phyloP scores from a whole-genome alignment of 1,140 invertebrate species.

The Zaprionus gabonicus region DNA sequence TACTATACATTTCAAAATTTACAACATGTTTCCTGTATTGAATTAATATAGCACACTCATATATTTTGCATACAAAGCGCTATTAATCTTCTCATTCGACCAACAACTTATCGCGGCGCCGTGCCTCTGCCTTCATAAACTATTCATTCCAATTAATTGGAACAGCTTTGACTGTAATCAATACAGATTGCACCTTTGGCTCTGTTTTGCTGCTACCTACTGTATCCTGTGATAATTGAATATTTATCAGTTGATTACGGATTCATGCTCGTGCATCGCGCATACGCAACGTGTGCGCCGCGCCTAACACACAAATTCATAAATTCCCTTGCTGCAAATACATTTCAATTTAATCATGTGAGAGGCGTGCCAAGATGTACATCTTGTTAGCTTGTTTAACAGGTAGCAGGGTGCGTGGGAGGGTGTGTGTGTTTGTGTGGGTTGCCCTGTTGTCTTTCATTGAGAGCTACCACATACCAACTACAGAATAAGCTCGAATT shows the following conservation, averaged over 20 bases:
- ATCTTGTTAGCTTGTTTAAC: background rate
- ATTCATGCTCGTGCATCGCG: conserved; percentile 52
- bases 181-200: conserved; percentile 41
- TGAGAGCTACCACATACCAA: conserved; percentile 1
- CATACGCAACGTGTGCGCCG: conserved; percentile 39
- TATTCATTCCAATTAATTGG: conserved; percentile 35
- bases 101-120: background rate
- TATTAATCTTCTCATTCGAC: background rate
- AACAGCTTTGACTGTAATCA: conserved; percentile 16
- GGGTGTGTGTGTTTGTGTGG: background rate
- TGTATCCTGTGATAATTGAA: conserved; percentile 25
- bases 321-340: conserved; percentile 27
- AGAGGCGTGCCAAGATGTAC: conserved; percentile 3
- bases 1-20: background rate
- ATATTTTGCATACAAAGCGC: background rate
- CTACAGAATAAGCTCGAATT: background rate
- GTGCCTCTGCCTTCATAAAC: conserved; percentile 19
- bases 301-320: conserved; percentile 36
- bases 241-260: conserved; percentile 57
- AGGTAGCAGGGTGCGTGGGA: background rate
- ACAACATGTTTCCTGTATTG: background rate
- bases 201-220: background rate
- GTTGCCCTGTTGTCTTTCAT: background rate
- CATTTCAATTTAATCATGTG: conserved; percentile 40
- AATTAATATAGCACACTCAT: background rate